These are phyloP conservation scores for Pterocles gutturalis DNA, from an alignment of 2,113 vertebrate species.

Conservation along the genomic window DNA sequence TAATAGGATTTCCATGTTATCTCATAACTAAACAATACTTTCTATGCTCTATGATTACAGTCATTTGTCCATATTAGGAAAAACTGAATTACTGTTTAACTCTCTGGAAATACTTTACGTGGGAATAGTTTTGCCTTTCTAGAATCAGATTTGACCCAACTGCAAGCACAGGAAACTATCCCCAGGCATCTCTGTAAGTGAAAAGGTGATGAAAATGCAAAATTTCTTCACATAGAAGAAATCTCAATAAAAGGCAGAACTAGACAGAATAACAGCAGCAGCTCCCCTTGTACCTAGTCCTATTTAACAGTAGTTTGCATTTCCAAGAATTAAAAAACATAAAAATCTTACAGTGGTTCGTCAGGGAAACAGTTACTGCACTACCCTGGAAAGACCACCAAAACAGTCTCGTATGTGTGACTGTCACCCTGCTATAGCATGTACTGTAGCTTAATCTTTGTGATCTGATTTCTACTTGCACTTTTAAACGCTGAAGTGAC, in stretches of 20 bases:
- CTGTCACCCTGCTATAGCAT: neutral
- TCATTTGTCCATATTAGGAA: neutral
- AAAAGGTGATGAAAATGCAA: neutral
- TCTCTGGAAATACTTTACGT: neutral
- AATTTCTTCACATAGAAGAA: neutral
- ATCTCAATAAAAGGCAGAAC: neutral
- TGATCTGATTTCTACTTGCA: rapidly evolving
- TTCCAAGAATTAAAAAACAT: neutral
- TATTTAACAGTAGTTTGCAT: neutral
- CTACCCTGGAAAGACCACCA: neutral
- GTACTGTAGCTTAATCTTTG: neutral
- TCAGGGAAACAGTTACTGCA: neutral
- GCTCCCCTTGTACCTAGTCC: neutral
- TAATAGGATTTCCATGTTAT: neutral
- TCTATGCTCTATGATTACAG: neutral
- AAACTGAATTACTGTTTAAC: neutral
- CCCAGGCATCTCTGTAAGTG: neutral
- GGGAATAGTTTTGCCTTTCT: neutral
- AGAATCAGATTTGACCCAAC: neutral
- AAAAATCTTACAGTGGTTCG: neutral
- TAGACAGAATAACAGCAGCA: neutral
- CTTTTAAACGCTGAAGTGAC: neutral
- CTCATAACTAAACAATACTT: neutral
- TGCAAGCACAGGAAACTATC: neutral
- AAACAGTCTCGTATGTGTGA: neutral